Percentiles rank a stretch among this genome's conserved stretches.
These are phyloP conservation scores for Crocuta crocuta DNA, from an alignment of 2,113 vertebrate genomes.

Conservation along the genomic window DNA sequence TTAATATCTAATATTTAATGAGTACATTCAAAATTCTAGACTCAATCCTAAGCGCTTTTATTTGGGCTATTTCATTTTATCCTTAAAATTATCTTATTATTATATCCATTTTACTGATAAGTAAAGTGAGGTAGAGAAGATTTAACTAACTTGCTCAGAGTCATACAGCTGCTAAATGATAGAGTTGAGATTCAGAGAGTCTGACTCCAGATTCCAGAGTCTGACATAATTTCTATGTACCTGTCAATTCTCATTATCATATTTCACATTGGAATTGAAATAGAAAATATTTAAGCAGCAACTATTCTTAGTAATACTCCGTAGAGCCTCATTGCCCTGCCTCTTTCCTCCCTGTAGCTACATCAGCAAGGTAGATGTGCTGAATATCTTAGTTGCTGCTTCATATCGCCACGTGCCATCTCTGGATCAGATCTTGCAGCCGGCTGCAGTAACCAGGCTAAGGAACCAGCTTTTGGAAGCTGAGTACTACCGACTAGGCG, in stretches of 20 bases:
- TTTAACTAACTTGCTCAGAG: background rate
- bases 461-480: constrained; percentile 96
- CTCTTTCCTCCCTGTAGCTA: constrained; percentile 88
- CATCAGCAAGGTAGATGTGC: constrained; percentile 97
- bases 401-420: constrained; percentile 96
- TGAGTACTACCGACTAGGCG: constrained; percentile 96
- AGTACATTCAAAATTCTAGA: background rate
- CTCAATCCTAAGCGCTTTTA: background rate
- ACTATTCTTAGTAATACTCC: background rate
- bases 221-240: background rate
- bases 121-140: background rate
- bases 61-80: constrained; percentile 12
- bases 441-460: constrained; percentile 93
- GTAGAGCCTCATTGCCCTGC: background rate
- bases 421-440: constrained; percentile 95
- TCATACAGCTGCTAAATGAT: background rate
- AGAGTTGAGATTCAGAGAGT: background rate
- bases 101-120: background rate
- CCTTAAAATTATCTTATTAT: background rate
- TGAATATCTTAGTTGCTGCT: constrained; percentile 95
- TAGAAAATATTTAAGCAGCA: background rate
- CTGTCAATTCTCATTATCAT: background rate
- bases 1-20: background rate
- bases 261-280: constrained; percentile 25
- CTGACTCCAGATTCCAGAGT: background rate